Percentiles rank a stretch among this genome's conserved stretches.
phyloP scores from a whole-genome alignment of 2,113 vertebrate species.

The Ochotona curzoniae region DNA sequence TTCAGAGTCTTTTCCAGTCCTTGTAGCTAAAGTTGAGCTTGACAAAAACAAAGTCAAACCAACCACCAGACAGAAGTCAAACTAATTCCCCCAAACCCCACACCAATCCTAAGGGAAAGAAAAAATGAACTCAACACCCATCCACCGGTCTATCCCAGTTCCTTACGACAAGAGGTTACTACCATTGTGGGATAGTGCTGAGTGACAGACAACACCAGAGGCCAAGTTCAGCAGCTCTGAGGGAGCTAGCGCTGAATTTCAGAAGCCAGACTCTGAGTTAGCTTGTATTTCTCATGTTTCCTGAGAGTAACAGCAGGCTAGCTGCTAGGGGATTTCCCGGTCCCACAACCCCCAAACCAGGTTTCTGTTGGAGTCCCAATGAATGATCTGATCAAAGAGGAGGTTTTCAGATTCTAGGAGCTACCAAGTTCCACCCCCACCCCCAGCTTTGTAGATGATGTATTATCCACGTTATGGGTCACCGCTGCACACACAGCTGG shows the following conservation, averaged over 20 bases:
- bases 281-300: slow-evolving; percentile 75
- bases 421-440: slow-evolving; percentile 77
- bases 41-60: slow-evolving; percentile 71
- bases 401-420: slow-evolving; percentile 74
- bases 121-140: slow-evolving; percentile 38
- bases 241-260: slow-evolving; percentile 68
- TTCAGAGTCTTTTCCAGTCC: slow-evolving; percentile 84
- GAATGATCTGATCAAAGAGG: slow-evolving; percentile 72
- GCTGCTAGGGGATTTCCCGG: slow-evolving; percentile 78
- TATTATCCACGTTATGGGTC: slow-evolving; percentile 75
- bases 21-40: slow-evolving; percentile 82
- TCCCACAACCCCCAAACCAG: slow-evolving; percentile 58
- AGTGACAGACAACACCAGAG: slow-evolving; percentile 66
- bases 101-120: slow-evolving; percentile 41
- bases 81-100: slow-evolving; percentile 20
- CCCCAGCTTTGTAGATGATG: slow-evolving; percentile 74
- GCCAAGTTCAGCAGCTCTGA: slow-evolving; percentile 71
- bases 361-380: slow-evolving; percentile 61
- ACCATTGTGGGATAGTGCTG: slow-evolving; percentile 67
- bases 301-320: slow-evolving; percentile 70
- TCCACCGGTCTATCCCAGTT: slow-evolving; percentile 21
- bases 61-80: slow-evolving; percentile 65
- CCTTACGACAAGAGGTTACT: slow-evolving; percentile 72
- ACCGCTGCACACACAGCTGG: slow-evolving; percentile 82
- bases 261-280: slow-evolving; percentile 80